These are phyloP conservation scores for Metacarcinus magister DNA, from an alignment of 2,888 invertebrate species.

Conservation along the genomic window DNA sequence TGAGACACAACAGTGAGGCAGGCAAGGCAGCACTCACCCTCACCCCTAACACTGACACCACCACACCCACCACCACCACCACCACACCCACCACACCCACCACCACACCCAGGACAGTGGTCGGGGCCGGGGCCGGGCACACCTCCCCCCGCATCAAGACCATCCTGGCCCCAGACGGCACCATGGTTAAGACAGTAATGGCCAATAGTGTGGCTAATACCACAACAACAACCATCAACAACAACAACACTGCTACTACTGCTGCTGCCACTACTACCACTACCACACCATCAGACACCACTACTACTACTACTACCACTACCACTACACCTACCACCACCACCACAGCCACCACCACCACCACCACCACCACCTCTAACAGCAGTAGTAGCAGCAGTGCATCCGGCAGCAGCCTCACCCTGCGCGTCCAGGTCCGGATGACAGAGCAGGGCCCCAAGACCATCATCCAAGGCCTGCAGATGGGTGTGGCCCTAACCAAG, in stretches of 20 bases:
- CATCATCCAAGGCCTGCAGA: conserved; percentile 82
- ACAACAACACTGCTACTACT: conserved; percentile 73
- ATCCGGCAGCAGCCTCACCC: conserved; percentile 70
- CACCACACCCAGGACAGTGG: neutral
- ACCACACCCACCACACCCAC: neutral
- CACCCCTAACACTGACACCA: neutral
- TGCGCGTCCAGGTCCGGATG: conserved; percentile 82
- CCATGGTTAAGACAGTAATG: conserved; percentile 78
- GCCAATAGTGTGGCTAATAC: conserved; percentile 43
- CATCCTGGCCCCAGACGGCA: conserved; percentile 76
- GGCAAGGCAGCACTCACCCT: conserved; percentile 73
- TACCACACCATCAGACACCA: conserved; percentile 77
- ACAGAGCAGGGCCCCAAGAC: conserved; percentile 83
- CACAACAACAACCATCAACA: conserved; percentile 79
- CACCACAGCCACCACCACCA: conserved; percentile 56
- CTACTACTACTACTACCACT: conserved; percentile 60
- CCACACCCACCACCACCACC: neutral
- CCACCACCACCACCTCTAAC: conserved; percentile 36
- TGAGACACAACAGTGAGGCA: conserved; percentile 66
- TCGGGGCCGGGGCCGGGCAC: neutral
- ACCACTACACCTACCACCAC: conserved; percentile 63
- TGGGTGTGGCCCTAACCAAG: conserved; percentile 81
- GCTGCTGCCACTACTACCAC: conserved; percentile 37
- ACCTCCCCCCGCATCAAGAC: conserved; percentile 78
- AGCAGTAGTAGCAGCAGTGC: conserved; percentile 53